Percentiles rank a stretch among this genome's conserved stretches.
phyloP scores from a whole-genome alignment of 2,797 vertebrate genomes.

The Nannoperca obscura region DNA sequence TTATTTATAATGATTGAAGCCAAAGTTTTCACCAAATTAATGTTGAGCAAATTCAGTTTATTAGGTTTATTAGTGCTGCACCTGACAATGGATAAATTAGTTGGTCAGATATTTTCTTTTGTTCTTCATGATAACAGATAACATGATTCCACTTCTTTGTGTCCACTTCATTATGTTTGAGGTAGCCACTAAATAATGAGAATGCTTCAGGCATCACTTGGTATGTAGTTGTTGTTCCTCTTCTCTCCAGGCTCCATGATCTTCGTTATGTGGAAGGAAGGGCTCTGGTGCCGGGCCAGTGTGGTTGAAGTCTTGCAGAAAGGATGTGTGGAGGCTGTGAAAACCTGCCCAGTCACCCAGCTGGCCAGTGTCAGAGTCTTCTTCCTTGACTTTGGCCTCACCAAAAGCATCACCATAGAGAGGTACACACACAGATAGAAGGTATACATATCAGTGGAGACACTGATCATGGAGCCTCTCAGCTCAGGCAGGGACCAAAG shows the following conservation, averaged over 20 bases:
- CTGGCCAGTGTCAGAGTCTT: conserved; percentile 70
- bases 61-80: neutral
- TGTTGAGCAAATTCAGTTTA: neutral
- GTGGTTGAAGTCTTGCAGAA: conserved; percentile 69
- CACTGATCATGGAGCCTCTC: neutral
- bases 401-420: conserved; percentile 56
- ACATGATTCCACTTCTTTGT: neutral
- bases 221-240: neutral
- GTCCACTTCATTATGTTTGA: neutral
- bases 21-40: neutral
- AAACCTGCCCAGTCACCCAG: conserved; percentile 61
- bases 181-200: neutral
- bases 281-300: conserved; percentile 71
- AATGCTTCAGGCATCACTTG: neutral
- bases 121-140: neutral
- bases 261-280: conserved; percentile 69
- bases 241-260: conserved; percentile 67
- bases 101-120: neutral
- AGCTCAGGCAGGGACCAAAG: neutral
- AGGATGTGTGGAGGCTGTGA: conserved; percentile 51
- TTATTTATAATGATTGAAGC: neutral
- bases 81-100: neutral
- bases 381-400: conserved; percentile 76
- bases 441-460: neutral
- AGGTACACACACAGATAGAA: conserved; percentile 43